Base-by-base conservation (phyloP, 2,797 vertebrate species). In the Trichosurus vulpecula region DNA sequence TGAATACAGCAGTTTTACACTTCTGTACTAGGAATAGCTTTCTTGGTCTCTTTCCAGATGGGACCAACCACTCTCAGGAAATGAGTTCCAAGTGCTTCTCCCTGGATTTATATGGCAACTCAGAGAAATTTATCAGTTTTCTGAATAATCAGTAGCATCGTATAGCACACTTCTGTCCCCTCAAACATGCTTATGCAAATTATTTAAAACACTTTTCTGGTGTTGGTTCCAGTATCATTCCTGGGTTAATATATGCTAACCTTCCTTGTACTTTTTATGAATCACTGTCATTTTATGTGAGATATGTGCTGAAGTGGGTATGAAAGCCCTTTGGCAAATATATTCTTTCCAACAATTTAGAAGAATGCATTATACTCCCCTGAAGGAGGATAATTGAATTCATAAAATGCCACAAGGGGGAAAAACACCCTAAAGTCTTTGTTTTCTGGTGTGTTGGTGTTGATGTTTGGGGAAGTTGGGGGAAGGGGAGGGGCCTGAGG, bases 11-110 rank as follows among this genome's bases (percentile, higher is more conserved):
- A 91, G 16, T 91, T 47, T 90, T 87, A 31, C 56, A 12, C 93
- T 89, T 96, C 87, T 93, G 91, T 90, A 66, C 53, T 54, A 58
- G 66, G 9, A 94, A 52, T 93, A 54, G 93, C n/a, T 96, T 66
- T 30, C 87, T 90, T 92, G 57, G 95, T n/a, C 52, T 94, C 95
- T 93, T 96, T 93, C 54, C 95, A 66, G 53, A 91, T 94, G 92
- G 95, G 91, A 94, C 81, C 47, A 92, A 2, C 51, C 89, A 90
- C 94, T 96, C 58, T 56, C 54, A 90, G 53, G 66, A 96, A 94
- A 90, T 90, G 13, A 47, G 52, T 55, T 93, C 90, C 92, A 94
- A 47, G 54, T 81, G 30, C 54, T 92, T 58, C 92, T 94, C 52
- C 92, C 55, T 11, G 52, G 22, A 3, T 54, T 90, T 58, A 19